Conservation (phyloP, 1,140 invertebrate genomes). For the Cepaea nemoralis region DNA sequence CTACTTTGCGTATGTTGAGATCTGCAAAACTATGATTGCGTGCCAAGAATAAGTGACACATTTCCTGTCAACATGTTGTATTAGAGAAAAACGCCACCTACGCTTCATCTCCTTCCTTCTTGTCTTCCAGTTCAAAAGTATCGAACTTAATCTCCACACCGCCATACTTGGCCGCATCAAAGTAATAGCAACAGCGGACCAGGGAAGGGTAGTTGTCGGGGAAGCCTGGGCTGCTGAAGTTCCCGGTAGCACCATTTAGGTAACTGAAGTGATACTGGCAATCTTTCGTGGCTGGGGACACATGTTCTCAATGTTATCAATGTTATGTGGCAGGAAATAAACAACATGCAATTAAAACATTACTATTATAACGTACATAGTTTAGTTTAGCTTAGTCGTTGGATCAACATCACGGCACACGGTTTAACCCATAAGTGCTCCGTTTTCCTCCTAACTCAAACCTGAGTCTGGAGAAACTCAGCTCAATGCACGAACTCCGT, state of each 20-base stretch:
- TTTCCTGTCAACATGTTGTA: too few species aligned
- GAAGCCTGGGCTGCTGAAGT: constrained; percentile 44
- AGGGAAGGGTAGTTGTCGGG: constrained; percentile 42
- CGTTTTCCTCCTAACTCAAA: too few species aligned
- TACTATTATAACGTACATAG: background rate
- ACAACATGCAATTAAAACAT: background rate
- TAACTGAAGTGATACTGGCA: constrained; percentile 39
- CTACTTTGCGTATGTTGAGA: too few species aligned
- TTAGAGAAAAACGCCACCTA: constrained; percentile 17
- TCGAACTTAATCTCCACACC: constrained; percentile 48
- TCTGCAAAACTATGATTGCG: too few species aligned
- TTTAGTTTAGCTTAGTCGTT: too few species aligned
- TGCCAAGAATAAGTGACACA: too few species aligned
- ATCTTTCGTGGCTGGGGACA: background rate
- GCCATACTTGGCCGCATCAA: constrained; percentile 46
- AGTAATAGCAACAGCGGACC: constrained; percentile 43
- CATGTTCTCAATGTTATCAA: background rate
- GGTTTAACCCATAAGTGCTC: too few species aligned
- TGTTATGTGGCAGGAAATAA: background rate
- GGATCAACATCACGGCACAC: too few species aligned
- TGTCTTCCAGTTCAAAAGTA: constrained; percentile 46
- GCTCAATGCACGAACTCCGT: too few species aligned
- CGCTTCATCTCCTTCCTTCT: constrained; percentile 28
- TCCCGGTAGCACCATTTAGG: constrained; percentile 17
- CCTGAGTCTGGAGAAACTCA: too few species aligned